Percentiles rank a stretch among this genome's conserved stretches.
Evolutionary conservation across 2,888 invertebrate genomes (phyloP).

Genomic region (Entomobrya proxima): DNA sequence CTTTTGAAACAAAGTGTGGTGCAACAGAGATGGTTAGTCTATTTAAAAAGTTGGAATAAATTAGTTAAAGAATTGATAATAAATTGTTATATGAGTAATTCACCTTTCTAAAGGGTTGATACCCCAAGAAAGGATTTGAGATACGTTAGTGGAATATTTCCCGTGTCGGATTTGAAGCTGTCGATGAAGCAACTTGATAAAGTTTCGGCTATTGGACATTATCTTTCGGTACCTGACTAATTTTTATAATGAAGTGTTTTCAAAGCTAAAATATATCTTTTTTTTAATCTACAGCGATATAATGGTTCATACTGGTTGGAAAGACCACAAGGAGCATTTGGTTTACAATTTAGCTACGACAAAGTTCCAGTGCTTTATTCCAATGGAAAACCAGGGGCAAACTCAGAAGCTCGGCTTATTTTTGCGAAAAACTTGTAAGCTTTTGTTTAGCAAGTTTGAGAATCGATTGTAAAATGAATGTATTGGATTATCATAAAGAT

Average conservation of each 20-base stretch:
- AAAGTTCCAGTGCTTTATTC: background rate
- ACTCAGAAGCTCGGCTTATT: background rate
- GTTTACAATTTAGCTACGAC: background rate
- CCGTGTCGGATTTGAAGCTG: constrained; percentile 10
- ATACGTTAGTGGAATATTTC: constrained; percentile 44
- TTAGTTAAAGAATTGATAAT: background rate
- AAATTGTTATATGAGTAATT: background rate
- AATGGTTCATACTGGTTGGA: constrained; percentile 50
- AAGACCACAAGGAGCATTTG: background rate
- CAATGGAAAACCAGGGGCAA: too few species aligned
- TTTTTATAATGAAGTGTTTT: background rate
- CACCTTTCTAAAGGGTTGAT: background rate
- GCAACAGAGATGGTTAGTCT: constrained; percentile 50
- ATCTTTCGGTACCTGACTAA: constrained; percentile 46
- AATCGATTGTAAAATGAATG: background rate
- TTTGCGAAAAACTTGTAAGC: constrained; percentile 30
- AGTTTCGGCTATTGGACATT: constrained; percentile 46
- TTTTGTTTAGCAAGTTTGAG: background rate
- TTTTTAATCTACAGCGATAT: constrained; percentile 20
- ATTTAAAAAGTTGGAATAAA: background rate
- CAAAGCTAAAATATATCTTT: background rate
- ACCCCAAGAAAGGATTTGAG: background rate
- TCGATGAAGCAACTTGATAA: constrained; percentile 63
- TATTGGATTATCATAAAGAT: too few species aligned
- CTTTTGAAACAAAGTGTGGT: constrained; percentile 37